phyloP scores from a whole-genome alignment of 2,888 invertebrate genomes.

The Eudasyphora cyanicolor region DNA sequence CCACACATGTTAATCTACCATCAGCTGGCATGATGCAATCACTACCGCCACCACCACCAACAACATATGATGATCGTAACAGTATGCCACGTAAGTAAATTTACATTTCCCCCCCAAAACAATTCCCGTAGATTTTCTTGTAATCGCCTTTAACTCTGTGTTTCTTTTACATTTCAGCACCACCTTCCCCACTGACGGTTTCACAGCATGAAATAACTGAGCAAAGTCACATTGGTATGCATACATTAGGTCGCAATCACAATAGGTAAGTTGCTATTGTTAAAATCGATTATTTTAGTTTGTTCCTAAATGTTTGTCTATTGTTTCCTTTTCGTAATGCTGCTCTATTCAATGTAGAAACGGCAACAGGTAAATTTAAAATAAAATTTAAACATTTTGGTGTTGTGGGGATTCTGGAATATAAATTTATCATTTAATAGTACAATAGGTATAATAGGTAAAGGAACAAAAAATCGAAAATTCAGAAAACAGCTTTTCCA shows the following conservation, averaged over 20 bases:
- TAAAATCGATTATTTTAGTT: not conserved
- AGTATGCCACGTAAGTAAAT: constrained; percentile 91
- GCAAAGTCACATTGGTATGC: constrained; percentile 81
- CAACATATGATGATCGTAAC: constrained; percentile 82
- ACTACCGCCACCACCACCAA: constrained; percentile 87
- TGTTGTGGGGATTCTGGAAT: not conserved
- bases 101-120: not conserved
- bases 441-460: too few relatives aligned
- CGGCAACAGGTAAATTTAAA: constrained; percentile 74
- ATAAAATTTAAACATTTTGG: not conserved
- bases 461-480: too few relatives aligned
- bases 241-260: constrained; percentile 80
- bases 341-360: constrained; percentile 72
- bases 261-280: constrained; percentile 73
- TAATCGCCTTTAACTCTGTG: constrained; percentile 16
- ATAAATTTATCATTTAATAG: too few relatives aligned
- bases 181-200: constrained; percentile 90
- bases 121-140: not conserved
- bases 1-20: constrained; percentile 80
- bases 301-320: constrained; percentile 35
- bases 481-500: too few relatives aligned
- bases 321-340: constrained; percentile 50
- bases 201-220: constrained; percentile 82
- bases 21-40: constrained; percentile 94
- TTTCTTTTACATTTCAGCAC: constrained; percentile 82